Evolutionary conservation across 2,888 invertebrate genomes (phyloP).

Genomic region (Diplazon laetatorius): DNA sequence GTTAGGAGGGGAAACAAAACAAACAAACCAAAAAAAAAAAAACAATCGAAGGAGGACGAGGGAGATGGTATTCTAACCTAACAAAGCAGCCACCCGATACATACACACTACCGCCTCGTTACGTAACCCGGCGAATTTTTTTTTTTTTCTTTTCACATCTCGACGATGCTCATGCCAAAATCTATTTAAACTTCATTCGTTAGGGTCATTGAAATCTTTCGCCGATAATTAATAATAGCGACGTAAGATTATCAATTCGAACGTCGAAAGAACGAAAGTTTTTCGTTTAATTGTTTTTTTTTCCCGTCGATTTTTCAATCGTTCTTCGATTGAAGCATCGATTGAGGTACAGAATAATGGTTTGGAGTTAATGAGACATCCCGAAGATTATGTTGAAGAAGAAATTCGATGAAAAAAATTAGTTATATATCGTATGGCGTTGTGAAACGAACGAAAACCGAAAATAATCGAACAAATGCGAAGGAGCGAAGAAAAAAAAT

Average conservation of each 20-base stretch:
- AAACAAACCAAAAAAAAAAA: not conserved
- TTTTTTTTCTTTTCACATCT: no score
- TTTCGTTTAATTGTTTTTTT: no score
- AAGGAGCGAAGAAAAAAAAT: constrained; percentile 1
- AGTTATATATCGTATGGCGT: constrained; percentile 23
- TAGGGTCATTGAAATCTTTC: constrained; percentile 30
- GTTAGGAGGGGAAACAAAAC: not conserved
- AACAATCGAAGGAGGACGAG: constrained; percentile 4
- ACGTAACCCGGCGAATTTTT: constrained; percentile 56
- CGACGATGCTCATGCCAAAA: constrained; percentile 57
- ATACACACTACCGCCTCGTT: constrained; percentile 44
- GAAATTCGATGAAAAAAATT: constrained; percentile 23
- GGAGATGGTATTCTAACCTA: constrained; percentile 48
- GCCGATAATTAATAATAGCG: not conserved
- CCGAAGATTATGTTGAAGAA: constrained; percentile 15
- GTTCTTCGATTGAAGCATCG: no score
- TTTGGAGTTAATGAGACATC: not conserved
- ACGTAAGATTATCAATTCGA: constrained; percentile 10
- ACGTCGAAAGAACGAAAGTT: not conserved
- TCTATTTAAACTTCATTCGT: constrained; percentile 58
- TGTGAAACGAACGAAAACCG: constrained; percentile 13
- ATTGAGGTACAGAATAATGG: no score
- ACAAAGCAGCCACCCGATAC: constrained; percentile 50
- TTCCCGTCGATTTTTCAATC: no score
- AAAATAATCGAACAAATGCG: constrained; percentile 2